A percentile compares a stretch with the other conserved stretches of the same genome.
phyloP scores from a whole-genome alignment of 92 coral and sea anemone genomes.

The Palythoa grandis region DNA sequence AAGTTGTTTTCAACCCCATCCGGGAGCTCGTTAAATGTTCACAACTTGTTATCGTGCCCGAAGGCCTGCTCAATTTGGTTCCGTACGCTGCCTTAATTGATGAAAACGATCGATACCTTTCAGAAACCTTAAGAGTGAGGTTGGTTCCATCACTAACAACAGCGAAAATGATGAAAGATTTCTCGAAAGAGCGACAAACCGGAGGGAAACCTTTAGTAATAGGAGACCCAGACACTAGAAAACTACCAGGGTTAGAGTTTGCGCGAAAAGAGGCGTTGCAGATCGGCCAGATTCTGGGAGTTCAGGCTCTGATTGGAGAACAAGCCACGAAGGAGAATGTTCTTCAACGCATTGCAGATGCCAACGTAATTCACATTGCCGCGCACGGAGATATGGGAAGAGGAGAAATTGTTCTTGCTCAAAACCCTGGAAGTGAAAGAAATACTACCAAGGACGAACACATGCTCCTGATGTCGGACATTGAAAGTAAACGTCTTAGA shows the following conservation, averaged over 20 bases:
- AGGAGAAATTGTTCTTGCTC: conserved; percentile 48
- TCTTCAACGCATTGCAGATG: conserved; percentile 21
- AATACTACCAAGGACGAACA: conserved; percentile 22
- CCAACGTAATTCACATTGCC: conserved; percentile 47
- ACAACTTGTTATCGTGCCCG: conserved; percentile 6
- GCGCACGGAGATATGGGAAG: conserved; percentile 49
- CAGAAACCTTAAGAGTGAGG: neutral
- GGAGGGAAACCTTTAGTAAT: neutral
- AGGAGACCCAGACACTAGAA: conserved; percentile 13
- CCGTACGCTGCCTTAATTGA: conserved; percentile 1
- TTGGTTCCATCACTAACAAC: neutral
- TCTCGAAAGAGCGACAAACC: neutral
- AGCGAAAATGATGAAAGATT: neutral
- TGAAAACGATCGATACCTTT: neutral
- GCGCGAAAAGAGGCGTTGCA: conserved; percentile 39
- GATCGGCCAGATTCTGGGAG: conserved; percentile 39
- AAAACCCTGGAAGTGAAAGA: conserved; percentile 10
- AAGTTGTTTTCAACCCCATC: neutral
- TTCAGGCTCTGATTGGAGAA: conserved; percentile 27
- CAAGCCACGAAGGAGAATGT: conserved; percentile 45
- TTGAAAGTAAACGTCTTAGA: neutral
- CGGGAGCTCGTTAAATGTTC: conserved; percentile 9
- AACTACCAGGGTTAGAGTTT: neutral
- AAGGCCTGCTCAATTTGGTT: neutral
- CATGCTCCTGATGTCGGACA: conserved; percentile 35